phyloP scores from a whole-genome alignment of 2,888 invertebrate genomes.

The Yponomeuta evonymella region DNA sequence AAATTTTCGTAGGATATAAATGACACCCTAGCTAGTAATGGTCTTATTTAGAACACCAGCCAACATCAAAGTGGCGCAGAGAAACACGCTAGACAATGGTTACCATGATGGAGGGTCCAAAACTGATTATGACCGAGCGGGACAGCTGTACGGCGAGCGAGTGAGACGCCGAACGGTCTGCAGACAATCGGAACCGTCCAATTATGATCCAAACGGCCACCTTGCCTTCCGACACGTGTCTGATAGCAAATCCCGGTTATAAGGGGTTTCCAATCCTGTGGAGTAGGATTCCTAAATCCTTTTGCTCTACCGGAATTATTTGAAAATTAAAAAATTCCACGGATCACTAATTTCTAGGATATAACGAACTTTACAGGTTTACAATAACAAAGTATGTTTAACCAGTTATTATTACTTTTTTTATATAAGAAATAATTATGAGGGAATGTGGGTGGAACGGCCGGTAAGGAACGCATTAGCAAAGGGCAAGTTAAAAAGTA shows the following conservation, averaged over 20 bases:
- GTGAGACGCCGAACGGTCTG: slow-evolving; percentile 23
- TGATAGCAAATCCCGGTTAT: not conserved
- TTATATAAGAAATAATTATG: too few relatives aligned
- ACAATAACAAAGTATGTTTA: too few relatives aligned
- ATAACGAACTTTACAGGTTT: too few relatives aligned
- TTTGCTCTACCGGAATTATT: too few relatives aligned
- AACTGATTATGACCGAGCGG: slow-evolving; percentile 1
- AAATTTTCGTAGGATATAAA: too few relatives aligned
- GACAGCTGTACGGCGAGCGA: not conserved
- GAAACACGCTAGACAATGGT: not conserved
- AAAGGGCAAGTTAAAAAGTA: too few relatives aligned
- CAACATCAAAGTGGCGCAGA: not conserved
- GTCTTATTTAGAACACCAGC: not conserved
- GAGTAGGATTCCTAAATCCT: not conserved
- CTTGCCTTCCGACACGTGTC: slow-evolving; percentile 36
- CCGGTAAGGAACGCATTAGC: too few relatives aligned
- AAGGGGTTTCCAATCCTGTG: not conserved
- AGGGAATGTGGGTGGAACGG: too few relatives aligned
- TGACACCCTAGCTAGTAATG: too few relatives aligned
- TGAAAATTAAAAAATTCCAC: too few relatives aligned
- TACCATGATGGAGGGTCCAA: not conserved
- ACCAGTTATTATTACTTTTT: too few relatives aligned
- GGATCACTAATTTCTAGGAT: too few relatives aligned
- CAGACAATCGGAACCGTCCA: slow-evolving; percentile 57
- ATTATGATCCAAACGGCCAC: slow-evolving; percentile 61